Evolutionary conservation across 2,888 invertebrate species (phyloP).

Genomic region (Dastarcus helophoroides): DNA sequence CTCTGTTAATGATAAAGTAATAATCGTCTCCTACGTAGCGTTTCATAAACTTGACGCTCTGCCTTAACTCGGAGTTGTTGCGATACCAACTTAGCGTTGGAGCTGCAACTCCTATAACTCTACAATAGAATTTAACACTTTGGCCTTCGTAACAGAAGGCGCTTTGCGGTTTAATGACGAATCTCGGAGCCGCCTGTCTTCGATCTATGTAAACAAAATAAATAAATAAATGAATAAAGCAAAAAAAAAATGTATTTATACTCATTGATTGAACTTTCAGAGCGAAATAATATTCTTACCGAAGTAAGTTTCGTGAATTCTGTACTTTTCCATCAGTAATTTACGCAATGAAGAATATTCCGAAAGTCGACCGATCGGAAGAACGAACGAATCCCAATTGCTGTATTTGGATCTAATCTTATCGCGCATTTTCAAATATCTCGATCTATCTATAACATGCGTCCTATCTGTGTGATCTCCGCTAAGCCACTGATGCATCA

Average conservation of each 20-base stretch:
- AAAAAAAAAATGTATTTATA: no score
- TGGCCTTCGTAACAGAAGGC: conserved; percentile 96
- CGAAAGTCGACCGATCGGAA: conserved; percentile 93
- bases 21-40: conserved; percentile 93
- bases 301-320: conserved; percentile 91
- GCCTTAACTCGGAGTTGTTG: conserved; percentile 84
- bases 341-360: conserved; percentile 96
- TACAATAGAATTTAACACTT: conserved; percentile 93
- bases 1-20: conserved; percentile 94
- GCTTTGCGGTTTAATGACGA: conserved; percentile 92
- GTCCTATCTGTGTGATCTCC: conserved; percentile 72
- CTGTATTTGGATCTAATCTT: conserved; percentile 73
- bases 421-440: conserved; percentile 81
- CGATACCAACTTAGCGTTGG: conserved; percentile 94
- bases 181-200: conserved; percentile 94
- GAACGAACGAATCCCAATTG: conserved; percentile 69
- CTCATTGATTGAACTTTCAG: no score
- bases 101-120: conserved; percentile 87
- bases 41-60: conserved; percentile 99
- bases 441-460: conserved; percentile 67
- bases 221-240: no score
- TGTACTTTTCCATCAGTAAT: conserved; percentile 89
- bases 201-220: conserved; percentile 56
- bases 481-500: conserved; percentile 90
- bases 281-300: conserved; percentile 50